Evolutionary conservation across 2,797 vertebrate species (phyloP).

Genomic region (Poliocrania exsul): DNA sequence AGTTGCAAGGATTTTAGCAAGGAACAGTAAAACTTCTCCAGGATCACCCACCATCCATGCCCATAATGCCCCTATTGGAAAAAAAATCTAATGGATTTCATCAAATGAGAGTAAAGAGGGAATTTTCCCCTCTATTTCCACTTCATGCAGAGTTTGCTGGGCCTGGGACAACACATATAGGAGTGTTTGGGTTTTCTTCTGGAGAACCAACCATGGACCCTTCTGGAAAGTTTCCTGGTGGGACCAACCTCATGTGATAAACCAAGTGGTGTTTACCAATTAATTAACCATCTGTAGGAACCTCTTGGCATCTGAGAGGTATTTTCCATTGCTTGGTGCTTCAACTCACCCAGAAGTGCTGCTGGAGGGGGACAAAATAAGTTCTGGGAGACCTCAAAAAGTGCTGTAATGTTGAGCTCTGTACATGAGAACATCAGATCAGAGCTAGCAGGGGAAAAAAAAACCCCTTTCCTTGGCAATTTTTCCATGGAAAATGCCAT

Average conservation of each 20-base stretch:
- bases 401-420: neutral
- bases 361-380: neutral
- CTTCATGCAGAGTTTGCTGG: neutral
- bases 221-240: neutral
- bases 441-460: neutral
- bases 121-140: neutral
- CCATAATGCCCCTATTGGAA: rapidly evolving
- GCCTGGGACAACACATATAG: neutral
- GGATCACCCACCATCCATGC: neutral
- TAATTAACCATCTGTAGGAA: neutral
- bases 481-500: slow-evolving; percentile 57
- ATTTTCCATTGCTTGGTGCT: neutral
- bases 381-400: neutral
- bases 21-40: neutral
- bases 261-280: neutral
- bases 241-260: neutral
- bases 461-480: neutral
- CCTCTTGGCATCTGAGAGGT: neutral
- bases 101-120: neutral
- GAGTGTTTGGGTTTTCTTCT: neutral
- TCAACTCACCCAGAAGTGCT: neutral
- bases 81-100: neutral
- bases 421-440: neutral
- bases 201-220: neutral
- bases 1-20: neutral